Evolutionary conservation across 2,113 vertebrate species (phyloP).

Genomic region (Saimiri boliviensis): DNA sequence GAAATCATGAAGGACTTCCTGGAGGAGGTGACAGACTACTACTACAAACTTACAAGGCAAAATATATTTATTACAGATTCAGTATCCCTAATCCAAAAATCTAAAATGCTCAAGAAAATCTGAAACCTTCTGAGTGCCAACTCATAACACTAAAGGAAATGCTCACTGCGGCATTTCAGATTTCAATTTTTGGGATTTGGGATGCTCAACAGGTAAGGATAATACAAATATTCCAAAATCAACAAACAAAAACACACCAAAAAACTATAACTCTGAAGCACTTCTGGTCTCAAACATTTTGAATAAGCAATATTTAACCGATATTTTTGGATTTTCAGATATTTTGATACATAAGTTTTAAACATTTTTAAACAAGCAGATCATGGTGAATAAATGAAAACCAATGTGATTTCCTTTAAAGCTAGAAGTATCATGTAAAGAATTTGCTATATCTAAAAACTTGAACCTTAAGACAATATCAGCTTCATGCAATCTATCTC

Average conservation of each 20-base stretch:
- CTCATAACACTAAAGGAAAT: background rate
- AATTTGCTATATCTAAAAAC: background rate
- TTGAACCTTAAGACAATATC: background rate
- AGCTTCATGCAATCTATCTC: background rate
- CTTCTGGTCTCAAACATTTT: background rate
- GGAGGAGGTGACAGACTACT: background rate
- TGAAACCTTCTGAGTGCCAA: background rate
- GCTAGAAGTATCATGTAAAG: background rate
- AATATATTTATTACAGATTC: background rate
- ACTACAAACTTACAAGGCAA: background rate
- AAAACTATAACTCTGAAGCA: background rate
- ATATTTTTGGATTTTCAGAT: conserved; percentile 2
- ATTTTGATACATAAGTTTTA: background rate
- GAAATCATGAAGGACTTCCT: background rate
- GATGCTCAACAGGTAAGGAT: background rate
- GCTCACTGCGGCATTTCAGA: background rate
- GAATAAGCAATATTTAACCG: background rate
- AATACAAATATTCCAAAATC: background rate
- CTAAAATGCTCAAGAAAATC: background rate
- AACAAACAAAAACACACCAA: background rate
- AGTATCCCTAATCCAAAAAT: background rate
- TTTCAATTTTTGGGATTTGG: background rate
- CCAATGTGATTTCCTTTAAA: background rate
- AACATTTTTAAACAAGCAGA: background rate
- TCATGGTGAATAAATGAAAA: conserved; percentile 1